Percentiles rank a stretch among this genome's conserved stretches.
These are phyloP conservation scores for Hypselothyrea guttata DNA, from an alignment of 2,888 invertebrate species.

Conservation along the genomic window DNA sequence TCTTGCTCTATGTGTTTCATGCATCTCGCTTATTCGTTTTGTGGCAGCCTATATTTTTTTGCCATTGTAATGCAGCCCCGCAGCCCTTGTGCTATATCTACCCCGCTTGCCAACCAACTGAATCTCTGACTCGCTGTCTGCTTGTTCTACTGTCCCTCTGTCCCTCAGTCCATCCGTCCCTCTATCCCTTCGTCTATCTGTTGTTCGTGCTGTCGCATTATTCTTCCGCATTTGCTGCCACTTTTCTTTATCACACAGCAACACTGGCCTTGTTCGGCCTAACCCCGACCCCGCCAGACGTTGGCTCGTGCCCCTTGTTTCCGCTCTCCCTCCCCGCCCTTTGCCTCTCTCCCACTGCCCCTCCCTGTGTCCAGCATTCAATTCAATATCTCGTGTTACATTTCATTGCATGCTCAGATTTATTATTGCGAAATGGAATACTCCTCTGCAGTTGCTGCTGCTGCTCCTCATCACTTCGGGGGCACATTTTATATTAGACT, in stretches of 20 bases:
- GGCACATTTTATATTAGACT: conserved; percentile 21
- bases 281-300: conserved; percentile 43
- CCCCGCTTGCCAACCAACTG: conserved; percentile 14
- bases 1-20: background rate
- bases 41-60: conserved; percentile 62
- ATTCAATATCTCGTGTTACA: conserved; percentile 79
- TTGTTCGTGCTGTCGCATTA: conserved; percentile 78
- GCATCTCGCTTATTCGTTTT: conserved; percentile 10
- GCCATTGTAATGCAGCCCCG: conserved; percentile 59
- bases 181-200: conserved; percentile 36
- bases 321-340: background rate
- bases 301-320: background rate
- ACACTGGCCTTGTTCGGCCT: conserved; percentile 50
- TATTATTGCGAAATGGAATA: conserved; percentile 58
- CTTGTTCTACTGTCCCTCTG: conserved; percentile 8
- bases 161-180: conserved; percentile 7
- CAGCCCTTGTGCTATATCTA: conserved; percentile 6
- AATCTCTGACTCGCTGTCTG: conserved; percentile 9
- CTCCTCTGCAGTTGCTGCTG: conserved; percentile 28
- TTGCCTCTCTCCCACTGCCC: background rate
- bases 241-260: conserved; percentile 71
- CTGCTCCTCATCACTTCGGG: conserved; percentile 28
- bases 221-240: conserved; percentile 77
- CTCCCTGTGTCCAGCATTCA: conserved; percentile 43
- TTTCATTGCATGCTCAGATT: conserved; percentile 76